A percentile compares a stretch with the other conserved stretches of the same genome.
Evolutionary conservation across 2,888 invertebrate species (phyloP).

Genomic region (Plebejus melissa): DNA sequence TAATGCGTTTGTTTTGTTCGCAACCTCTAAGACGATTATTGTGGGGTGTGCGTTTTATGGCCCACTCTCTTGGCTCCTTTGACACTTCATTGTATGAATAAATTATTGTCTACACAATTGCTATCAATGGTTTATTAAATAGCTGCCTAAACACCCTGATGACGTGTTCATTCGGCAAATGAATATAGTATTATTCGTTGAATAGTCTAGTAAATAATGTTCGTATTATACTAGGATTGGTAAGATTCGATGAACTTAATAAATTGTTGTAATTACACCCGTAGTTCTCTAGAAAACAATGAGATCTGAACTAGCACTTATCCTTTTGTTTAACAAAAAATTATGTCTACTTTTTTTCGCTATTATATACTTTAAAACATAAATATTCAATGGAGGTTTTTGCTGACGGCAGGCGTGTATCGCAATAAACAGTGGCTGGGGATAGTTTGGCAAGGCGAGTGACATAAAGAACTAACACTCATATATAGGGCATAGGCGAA

Average conservation of each 20-base stretch:
- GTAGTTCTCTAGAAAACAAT: too few relatives aligned
- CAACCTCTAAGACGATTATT: slow-evolving; percentile 33
- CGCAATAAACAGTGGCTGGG: not conserved
- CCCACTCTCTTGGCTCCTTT: slow-evolving; percentile 35
- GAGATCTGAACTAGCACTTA: too few relatives aligned
- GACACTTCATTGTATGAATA: slow-evolving; percentile 31
- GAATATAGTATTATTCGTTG: not conserved
- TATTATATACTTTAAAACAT: not conserved
- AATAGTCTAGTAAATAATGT: not conserved
- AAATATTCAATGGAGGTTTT: not conserved
- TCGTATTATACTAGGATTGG: not conserved
- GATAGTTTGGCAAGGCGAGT: slow-evolving; percentile 2
- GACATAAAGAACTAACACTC: slow-evolving; percentile 11
- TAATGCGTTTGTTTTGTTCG: slow-evolving; percentile 38
- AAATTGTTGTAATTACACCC: too few relatives aligned
- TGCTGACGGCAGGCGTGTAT: not conserved
- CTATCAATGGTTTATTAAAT: slow-evolving; percentile 20
- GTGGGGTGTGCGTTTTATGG: slow-evolving; percentile 46
- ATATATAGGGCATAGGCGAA: slow-evolving; percentile 4
- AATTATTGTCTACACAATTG: slow-evolving; percentile 27
- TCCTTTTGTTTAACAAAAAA: too few relatives aligned
- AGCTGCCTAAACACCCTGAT: slow-evolving; percentile 17
- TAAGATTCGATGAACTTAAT: not conserved
- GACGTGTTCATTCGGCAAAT: slow-evolving; percentile 18
- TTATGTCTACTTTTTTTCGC: too few relatives aligned